Evolutionary conservation across 2,113 vertebrate genomes (phyloP).

Genomic region (Odontesthes bonariensis): DNA sequence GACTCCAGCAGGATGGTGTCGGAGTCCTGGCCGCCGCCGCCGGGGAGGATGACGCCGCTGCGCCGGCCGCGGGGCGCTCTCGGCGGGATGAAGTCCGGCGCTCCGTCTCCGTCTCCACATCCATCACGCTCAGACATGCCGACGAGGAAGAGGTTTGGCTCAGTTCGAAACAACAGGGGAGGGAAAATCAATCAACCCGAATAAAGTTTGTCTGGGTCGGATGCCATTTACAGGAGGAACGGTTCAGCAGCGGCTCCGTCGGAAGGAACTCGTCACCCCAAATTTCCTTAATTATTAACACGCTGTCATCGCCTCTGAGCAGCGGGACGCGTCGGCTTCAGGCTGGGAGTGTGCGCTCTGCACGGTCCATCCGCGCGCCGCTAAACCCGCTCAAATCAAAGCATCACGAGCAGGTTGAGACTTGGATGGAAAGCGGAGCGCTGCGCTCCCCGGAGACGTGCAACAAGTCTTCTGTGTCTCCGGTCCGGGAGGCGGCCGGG

Average conservation of each 20-base stretch:
- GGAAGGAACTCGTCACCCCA: conserved; percentile 38
- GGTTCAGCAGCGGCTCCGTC: conserved; percentile 12
- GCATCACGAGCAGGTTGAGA: conserved; percentile 44
- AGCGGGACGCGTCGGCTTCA: conserved; percentile 28
- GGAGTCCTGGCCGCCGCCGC: conserved; percentile 67
- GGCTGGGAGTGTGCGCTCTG: conserved; percentile 8
- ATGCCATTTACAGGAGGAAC: conserved; percentile 60
- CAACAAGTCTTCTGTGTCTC: conserved; percentile 76
- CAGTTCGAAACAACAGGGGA: conserved; percentile 8
- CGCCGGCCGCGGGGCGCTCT: conserved; percentile 83
- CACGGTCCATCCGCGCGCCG: background rate
- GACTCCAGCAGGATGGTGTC: conserved; percentile 88
- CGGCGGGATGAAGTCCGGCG: conserved; percentile 69
- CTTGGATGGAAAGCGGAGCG: conserved; percentile 27
- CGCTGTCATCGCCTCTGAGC: conserved; percentile 16
- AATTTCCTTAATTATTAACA: conserved; percentile 36
- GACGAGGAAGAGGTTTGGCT: conserved; percentile 12
- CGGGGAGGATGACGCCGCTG: conserved; percentile 83
- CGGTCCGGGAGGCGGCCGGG: background rate
- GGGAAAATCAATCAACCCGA: conserved; percentile 35
- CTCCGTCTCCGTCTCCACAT: conserved; percentile 80
- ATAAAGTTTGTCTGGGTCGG: conserved; percentile 61
- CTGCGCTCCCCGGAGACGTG: conserved; percentile 60
- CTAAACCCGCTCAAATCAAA: conserved; percentile 42
- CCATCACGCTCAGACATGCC: conserved; percentile 84